Conservation (phyloP, 2,113 vertebrate species). For the Platycercus adscitus region DNA sequence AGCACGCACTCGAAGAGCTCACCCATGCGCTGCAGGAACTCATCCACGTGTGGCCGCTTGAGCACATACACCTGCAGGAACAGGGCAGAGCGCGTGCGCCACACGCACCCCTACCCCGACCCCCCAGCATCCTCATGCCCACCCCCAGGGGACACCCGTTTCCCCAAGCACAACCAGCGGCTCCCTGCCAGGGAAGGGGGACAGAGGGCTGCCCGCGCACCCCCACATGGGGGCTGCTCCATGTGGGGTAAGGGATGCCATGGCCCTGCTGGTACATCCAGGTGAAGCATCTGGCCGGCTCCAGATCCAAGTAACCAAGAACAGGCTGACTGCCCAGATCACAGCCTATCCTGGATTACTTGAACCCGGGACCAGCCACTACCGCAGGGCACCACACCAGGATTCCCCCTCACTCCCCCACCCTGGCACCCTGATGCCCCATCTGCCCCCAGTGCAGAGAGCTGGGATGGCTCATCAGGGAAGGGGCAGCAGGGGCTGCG, state of each 20-base stretch:
- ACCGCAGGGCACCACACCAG: background rate
- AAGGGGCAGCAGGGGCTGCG: background rate
- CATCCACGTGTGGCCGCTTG: constrained; percentile 93
- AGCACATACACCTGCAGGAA: constrained; percentile 89
- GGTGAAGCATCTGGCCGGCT: constrained; percentile 62
- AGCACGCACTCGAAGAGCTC: constrained; percentile 96
- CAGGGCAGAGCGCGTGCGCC: accelerated
- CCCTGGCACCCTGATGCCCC: background rate
- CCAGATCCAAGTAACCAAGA: constrained; percentile 95
- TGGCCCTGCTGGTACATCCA: accelerated
- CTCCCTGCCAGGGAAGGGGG: background rate
- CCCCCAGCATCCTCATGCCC: accelerated
- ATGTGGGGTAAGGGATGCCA: accelerated
- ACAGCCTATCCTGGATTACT: constrained; percentile 99
- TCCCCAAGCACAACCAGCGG: accelerated
- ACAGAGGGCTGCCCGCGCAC: accelerated
- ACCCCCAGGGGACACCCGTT: background rate
- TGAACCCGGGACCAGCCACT: constrained; percentile 87
- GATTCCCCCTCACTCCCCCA: background rate
- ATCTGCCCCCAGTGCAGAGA: accelerated
- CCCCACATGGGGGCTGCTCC: background rate
- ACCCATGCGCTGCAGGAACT: constrained; percentile 95
- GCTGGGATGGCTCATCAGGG: accelerated
- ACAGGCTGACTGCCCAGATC: constrained; percentile 88
- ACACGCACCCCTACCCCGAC: background rate